Conservation (phyloP, 2,888 invertebrate species). For the Hydrotaea diabolus region DNA sequence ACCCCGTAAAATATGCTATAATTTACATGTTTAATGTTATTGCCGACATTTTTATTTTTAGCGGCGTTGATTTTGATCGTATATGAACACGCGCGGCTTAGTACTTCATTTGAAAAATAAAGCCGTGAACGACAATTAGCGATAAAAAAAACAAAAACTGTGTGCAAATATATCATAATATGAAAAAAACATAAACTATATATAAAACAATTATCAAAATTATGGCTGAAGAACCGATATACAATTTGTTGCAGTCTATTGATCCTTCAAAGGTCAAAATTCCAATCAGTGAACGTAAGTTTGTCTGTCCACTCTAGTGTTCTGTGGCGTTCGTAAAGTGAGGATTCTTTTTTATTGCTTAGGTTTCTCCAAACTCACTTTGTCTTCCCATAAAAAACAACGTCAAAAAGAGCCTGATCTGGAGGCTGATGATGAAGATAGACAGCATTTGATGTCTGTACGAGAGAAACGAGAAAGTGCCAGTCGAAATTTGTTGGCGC, state of each 20-base stretch:
- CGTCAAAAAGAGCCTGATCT: slow-evolving; percentile 44
- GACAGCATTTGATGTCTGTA: not conserved
- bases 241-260: slow-evolving; percentile 75
- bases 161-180: too few species aligned
- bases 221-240: slow-evolving; percentile 70
- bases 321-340: not conserved
- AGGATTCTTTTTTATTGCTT: slow-evolving; percentile 9
- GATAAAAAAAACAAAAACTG: not conserved
- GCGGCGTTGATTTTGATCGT: not conserved
- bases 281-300: slow-evolving; percentile 75
- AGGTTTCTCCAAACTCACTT: slow-evolving; percentile 79
- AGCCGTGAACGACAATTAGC: not conserved
- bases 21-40: not conserved
- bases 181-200: not conserved
- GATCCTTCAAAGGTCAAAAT: slow-evolving; percentile 77
- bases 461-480: slow-evolving; percentile 63
- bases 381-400: slow-evolving; percentile 75
- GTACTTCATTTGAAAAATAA: slow-evolving; percentile 1
- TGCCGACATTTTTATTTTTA: not conserved
- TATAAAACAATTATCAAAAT: not conserved
- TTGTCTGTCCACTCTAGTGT: not conserved
- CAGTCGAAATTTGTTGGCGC: slow-evolving; percentile 72
- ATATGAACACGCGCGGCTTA: not conserved
- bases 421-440: slow-evolving; percentile 5
- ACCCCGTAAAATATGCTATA: not conserved